A percentile compares a stretch with the other conserved stretches of the same genome.
These are phyloP conservation scores for Mus pahari DNA, from an alignment of 2,113 vertebrate genomes.

Conservation along the genomic window DNA sequence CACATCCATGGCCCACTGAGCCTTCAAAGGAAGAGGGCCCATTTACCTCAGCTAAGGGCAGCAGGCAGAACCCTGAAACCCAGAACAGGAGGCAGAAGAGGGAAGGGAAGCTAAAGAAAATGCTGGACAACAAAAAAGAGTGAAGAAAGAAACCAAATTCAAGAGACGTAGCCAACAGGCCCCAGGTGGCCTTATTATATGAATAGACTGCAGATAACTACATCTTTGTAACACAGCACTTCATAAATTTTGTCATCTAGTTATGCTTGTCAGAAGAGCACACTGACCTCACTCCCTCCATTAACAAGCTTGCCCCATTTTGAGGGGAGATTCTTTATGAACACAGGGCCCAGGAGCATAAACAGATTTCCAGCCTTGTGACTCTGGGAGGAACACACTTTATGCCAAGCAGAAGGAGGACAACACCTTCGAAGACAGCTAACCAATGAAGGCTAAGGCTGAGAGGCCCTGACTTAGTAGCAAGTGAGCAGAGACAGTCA, in stretches of 20 bases:
- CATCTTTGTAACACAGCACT: constrained; percentile 87
- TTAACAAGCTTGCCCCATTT: constrained; percentile 87
- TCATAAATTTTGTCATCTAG: constrained; percentile 95
- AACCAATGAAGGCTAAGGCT: fast-evolving
- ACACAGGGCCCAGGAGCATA: constrained; percentile 55
- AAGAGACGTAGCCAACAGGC: constrained; percentile 87
- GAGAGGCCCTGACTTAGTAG: neutral
- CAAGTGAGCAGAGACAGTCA: neutral
- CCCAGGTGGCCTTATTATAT: constrained; percentile 95
- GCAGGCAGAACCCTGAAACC: constrained; percentile 81
- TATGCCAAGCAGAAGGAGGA: neutral
- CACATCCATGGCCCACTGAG: neutral
- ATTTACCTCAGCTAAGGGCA: constrained; percentile 85
- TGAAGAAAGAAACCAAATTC: constrained; percentile 88
- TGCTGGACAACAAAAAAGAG: constrained; percentile 87
- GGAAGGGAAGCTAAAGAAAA: constrained; percentile 83
- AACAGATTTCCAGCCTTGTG: constrained; percentile 62
- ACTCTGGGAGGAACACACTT: constrained; percentile 29
- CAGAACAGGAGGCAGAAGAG: constrained; percentile 83
- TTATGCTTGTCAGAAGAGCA: constrained; percentile 90
- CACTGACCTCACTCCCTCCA: constrained; percentile 91
- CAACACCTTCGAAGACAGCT: fast-evolving
- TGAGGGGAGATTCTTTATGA: constrained; percentile 67
- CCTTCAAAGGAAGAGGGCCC: neutral
- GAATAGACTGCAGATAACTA: constrained; percentile 91